Base-by-base conservation (phyloP, 1,140 invertebrate genomes). In the Liolophura sinensis region DNA sequence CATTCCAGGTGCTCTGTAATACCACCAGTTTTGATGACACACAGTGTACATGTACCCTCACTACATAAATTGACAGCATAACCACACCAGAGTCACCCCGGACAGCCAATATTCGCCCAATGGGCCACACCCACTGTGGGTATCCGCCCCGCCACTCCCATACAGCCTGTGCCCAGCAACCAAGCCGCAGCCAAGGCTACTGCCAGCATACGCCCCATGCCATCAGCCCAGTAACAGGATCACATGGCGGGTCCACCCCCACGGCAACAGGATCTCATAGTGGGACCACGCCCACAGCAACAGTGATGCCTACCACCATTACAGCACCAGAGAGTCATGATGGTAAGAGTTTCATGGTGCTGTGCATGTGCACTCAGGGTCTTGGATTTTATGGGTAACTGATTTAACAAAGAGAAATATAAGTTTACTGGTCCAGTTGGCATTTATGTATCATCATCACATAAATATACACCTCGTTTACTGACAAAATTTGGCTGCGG, bases 181-280 rank as follows among this genome's bases (percentile, higher is more conserved):
- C 31, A 40, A 27, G 71, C 75, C 27, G 75, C 79, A 50, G 75
- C 80, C 27, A 81, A 81, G 64, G 78, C 78, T n/a, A 88, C 95
- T 62, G 95, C 94, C 12, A 96, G 94, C 72, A 97, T 97, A 71
- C 86, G 94, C 18, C 95, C 95, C 0, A 95, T 96, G 90, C 93
- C 90, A 62, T 89, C 87, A 66, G 90, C 87, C 67, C 90, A 85
- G 71, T 73, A 11, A 68, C 72, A 50, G 65, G 71, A 40, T 40
- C 31, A 16, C 55, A 60, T 1, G 65, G 59, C 15, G 55, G 65
- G 60, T 56, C 22, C 62, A 66, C 67, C 64, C 49, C 64, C 71
- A 55, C 76, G n/a, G n/a, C n/a, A n/a, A n/a, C 69, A 18, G 64
- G 68, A 7, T 68, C 70, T 62, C 63, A 61, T 20, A 59, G 63